A percentile compares a stretch with the other conserved stretches of the same genome.
These are phyloP conservation scores for Cranoglanis bouderius DNA, from an alignment of 2,113 vertebrate species.

Conservation along the genomic window DNA sequence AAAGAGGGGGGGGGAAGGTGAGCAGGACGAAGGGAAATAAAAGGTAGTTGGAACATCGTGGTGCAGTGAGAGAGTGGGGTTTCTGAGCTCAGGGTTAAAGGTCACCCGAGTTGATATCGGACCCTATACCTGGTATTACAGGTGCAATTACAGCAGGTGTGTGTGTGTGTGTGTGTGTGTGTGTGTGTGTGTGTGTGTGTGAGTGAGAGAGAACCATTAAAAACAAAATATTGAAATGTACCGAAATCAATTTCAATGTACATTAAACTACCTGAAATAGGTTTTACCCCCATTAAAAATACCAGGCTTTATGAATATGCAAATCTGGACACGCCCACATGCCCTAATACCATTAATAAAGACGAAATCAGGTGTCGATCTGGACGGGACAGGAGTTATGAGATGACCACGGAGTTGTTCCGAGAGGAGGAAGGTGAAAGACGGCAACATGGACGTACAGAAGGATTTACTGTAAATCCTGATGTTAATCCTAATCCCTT, in stretches of 20 bases:
- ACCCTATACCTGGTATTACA: neutral
- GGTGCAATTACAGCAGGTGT: neutral
- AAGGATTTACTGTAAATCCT: too few species aligned
- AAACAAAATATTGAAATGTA: too few species aligned
- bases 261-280: too few species aligned
- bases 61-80: neutral
- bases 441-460: too few species aligned
- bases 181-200: neutral
- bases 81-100: neutral
- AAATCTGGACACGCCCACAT: neutral
- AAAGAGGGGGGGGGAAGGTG: neutral
- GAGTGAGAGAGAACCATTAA: too few species aligned
- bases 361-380: neutral
- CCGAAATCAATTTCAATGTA: neutral
- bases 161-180: neutral
- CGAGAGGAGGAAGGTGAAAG: neutral
- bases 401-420: neutral
- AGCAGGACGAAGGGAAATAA: constrained; percentile 11
- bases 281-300: neutral
- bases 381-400: neutral
- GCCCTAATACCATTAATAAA: neutral
- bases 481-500: too few species aligned
- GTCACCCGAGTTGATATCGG: neutral
- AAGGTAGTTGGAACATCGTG: neutral
- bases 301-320: neutral